Evolutionary conservation across 1,140 invertebrate genomes (phyloP).

Genomic region (Dendroctonus ponderosae): DNA sequence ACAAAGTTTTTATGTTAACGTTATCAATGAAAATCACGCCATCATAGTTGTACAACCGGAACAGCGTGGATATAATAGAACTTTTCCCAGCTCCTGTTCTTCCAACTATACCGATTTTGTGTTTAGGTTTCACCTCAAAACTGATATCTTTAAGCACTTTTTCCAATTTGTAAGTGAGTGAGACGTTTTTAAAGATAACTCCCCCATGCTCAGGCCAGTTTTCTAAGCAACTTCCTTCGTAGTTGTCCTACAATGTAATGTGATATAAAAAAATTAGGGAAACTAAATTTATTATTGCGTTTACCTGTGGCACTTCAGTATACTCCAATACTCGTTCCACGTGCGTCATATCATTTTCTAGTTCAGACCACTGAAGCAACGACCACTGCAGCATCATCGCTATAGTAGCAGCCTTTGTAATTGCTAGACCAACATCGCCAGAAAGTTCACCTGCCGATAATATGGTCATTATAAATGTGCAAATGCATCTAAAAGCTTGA

Average conservation of each 20-base stretch:
- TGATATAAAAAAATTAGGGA: constrained; percentile 48
- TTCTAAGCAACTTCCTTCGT: constrained; percentile 45
- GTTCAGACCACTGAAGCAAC: constrained; percentile 61
- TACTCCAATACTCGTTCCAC: constrained; percentile 80
- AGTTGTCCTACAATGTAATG: constrained; percentile 60
- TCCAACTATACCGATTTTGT: constrained; percentile 77
- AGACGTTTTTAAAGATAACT: constrained; percentile 67
- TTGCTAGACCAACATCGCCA: constrained; percentile 61
- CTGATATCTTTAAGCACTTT: constrained; percentile 73
- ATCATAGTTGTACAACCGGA: constrained; percentile 58
- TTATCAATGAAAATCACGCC: constrained; percentile 62
- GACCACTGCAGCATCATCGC: constrained; percentile 58
- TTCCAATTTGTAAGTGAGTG: constrained; percentile 67
- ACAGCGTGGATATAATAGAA: constrained; percentile 70
- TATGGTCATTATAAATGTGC: neutral
- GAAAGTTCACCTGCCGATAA: constrained; percentile 46
- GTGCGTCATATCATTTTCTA: constrained; percentile 77
- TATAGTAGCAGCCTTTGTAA: constrained; percentile 53
- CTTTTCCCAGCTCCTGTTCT: constrained; percentile 90
- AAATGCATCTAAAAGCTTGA: constrained; percentile 41
- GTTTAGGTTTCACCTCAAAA: constrained; percentile 59
- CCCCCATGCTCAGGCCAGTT: constrained; percentile 72
- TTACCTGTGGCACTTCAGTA: constrained; percentile 57
- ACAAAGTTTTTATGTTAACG: constrained; percentile 60
- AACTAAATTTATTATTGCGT: neutral